Percentiles rank a stretch among this genome's conserved stretches.
These are phyloP conservation scores for Eurystomus gularis DNA, from an alignment of 2,113 vertebrate species.

Conservation along the genomic window DNA sequence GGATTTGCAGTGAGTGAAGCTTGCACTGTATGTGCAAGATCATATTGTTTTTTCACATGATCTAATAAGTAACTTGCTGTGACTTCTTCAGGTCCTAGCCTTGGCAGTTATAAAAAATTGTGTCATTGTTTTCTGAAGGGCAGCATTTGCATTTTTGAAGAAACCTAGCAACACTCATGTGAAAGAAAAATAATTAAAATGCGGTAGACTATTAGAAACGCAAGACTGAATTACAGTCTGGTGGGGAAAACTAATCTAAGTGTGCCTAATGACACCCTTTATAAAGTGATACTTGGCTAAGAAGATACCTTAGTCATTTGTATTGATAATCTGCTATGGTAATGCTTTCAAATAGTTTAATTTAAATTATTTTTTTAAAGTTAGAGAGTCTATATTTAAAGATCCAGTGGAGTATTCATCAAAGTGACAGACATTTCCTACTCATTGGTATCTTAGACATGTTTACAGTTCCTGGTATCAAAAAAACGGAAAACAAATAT, in stretches of 20 bases:
- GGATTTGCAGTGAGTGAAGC: background rate
- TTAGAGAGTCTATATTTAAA: background rate
- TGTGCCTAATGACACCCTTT: background rate
- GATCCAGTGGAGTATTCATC: background rate
- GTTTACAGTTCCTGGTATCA: background rate
- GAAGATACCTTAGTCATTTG: background rate
- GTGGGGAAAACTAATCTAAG: background rate
- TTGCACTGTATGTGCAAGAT: accelerated
- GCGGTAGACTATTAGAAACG: background rate
- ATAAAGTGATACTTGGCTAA: background rate
- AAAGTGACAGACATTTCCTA: background rate
- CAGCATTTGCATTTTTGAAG: background rate
- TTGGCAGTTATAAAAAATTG: background rate
- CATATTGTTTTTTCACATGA: background rate
- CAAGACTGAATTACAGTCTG: background rate
- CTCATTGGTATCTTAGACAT: background rate
- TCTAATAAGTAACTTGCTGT: background rate
- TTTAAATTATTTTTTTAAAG: background rate
- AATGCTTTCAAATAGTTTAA: background rate
- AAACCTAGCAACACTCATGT: background rate
- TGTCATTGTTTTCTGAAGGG: background rate
- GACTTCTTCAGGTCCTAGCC: background rate
- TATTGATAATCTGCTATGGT: background rate
- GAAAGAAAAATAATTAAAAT: constrained; percentile 19
- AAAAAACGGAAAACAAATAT: background rate